Base-by-base conservation (phyloP, 2,797 vertebrate species). In the Fringilla coelebs region DNA sequence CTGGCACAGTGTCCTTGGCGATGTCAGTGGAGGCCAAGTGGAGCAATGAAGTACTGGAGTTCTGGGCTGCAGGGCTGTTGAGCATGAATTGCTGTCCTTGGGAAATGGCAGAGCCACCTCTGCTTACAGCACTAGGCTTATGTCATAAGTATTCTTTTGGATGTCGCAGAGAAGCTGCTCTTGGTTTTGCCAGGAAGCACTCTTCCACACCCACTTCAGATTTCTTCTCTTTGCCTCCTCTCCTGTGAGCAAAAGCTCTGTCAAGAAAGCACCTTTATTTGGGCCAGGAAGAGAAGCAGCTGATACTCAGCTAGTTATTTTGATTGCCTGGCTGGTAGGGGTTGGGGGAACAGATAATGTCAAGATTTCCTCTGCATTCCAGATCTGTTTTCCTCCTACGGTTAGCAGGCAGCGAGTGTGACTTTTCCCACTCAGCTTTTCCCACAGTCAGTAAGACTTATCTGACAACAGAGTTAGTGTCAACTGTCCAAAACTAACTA, bases 401-500 rank as follows among this genome's bases (percentile, higher is more conserved):
- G 95, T 71, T 95, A 91, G 87, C 84, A 78, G 61, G 90, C 61
- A 1, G 74, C 1, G n/a, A 95, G 90, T 97, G 96, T 93, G 95
- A 97, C 84, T 94, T 74, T 67, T 89, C 89, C 91, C 89, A 89
- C 95, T 97, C 51, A 66, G 82, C 91, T 96, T 97, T 97, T 97
- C 96, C 96, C 93, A 97, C 94, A 96, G 83, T 93, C 81, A 26
- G 74, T 90, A 96, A 90, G 93, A 94, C 29, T 84, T 97, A 96
- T 95, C 96, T 98, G 85, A 91, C 94, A 96, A 95, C 15, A 0
- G 82, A 93, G 83, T 94, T 97, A 94, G 88, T 96, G 95, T 97
- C 96, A 96, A 92, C 94, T 97, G 82, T 97, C 97, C 90, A 97
- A 94, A 96, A 93, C 77, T 93, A 96, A 93, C 83, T 70, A 85